These are phyloP conservation scores for Falco berigora DNA, from an alignment of 2,797 vertebrate species.

Conservation along the genomic window DNA sequence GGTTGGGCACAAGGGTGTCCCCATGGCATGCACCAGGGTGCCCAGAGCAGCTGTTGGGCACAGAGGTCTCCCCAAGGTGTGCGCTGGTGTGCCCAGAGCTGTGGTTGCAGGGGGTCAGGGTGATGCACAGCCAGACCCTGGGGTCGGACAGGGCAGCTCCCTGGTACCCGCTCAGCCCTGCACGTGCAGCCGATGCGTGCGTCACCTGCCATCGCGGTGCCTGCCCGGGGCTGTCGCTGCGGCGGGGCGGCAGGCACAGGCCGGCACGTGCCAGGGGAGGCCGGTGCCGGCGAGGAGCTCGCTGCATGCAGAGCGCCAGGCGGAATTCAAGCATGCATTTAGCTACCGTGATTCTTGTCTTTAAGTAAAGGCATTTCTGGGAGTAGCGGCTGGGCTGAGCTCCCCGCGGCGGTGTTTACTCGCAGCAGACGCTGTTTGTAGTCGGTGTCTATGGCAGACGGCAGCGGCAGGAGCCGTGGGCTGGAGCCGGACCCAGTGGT, in stretches of 20 bases:
- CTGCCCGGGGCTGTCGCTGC: neutral
- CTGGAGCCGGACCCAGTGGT: neutral
- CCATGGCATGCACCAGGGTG: accelerated
- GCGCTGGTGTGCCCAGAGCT: neutral
- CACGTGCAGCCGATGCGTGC: neutral
- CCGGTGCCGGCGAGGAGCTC: neutral
- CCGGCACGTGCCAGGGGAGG: accelerated
- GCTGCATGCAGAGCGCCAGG: accelerated
- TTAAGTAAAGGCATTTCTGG: neutral
- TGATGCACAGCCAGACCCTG: accelerated
- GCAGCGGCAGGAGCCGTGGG: neutral
- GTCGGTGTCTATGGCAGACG: neutral
- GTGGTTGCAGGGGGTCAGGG: neutral
- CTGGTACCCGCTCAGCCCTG: accelerated
- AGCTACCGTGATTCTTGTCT: neutral
- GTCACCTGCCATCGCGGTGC: accelerated
- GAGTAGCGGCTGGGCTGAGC: neutral
- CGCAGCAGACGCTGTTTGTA: neutral
- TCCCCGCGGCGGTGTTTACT: neutral
- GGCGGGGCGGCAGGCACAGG: neutral
- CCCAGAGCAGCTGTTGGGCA: accelerated
- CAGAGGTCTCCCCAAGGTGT: neutral
- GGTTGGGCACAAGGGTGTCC: too few relatives aligned
- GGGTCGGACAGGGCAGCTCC: accelerated
- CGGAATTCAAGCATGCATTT: neutral